Base-by-base conservation (phyloP, 2,113 vertebrate genomes). In the Eonycteris spelaea region DNA sequence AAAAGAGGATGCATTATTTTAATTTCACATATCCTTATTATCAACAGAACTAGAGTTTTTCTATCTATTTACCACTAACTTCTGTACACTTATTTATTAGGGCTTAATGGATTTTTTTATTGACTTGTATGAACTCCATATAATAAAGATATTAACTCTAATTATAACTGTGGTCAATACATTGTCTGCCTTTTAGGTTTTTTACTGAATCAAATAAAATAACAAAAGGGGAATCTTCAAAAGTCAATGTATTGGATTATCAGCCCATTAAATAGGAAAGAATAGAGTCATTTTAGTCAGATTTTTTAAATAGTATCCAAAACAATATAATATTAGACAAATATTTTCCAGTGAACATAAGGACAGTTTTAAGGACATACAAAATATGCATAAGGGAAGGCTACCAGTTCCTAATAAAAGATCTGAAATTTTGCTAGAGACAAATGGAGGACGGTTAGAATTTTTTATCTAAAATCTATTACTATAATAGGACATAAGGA, bases 11-110 rank as follows among this genome's bases (percentile, higher is more conserved):
- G 33, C 4, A 35, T 67, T 55, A 92, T 91, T 88, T 96, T 91
- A 91, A 96, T 8, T 26, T 82, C 48, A 93, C 18, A 94, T 74
- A 48, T 95, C 22, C 33, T 91, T 45, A 89, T 73, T 91, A 95
- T 68, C 35, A 93, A 43, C 7, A 94, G 45, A 59, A 40, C 71
- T 67, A 38, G 92, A 65, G 22, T 67, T 82, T 94, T 73, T 51
- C 82, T 38, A 78, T 83, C 30, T 38, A 40, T 86, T 89, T 74
- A 71, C 21, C 30, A 85, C 40, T 79, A 91, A 95, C 14, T 65
- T 90, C 61, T 67, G 16, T 30, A 19, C 26, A 85, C 70, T 90
- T 93, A 88, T 84, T 80, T 70, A 85, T 51, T 80, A 96, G 16
- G 6, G 30, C 2, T 70, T 84, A 93, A 53, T 4, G 21, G 11